Evolutionary conservation across 2,113 vertebrate species (phyloP), one percentile per base, ranked within the genome.

Genomic region (Aspiorhynchus laticeps): DNA sequence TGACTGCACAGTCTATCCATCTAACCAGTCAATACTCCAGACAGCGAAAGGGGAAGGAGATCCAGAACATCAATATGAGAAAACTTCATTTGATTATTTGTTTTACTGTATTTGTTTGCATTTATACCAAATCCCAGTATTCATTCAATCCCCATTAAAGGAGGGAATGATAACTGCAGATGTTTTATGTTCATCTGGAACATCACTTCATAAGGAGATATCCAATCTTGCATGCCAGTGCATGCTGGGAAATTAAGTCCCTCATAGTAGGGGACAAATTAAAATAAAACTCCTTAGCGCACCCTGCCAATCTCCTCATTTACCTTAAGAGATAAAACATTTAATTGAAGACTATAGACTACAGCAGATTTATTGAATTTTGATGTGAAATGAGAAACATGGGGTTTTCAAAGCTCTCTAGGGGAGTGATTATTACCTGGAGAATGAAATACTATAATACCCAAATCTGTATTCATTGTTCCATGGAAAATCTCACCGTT

Each of bases 271-370:
- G 74, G 76, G 36, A 24, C 38, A 41, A 76, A 85, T 88, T 36
- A 53, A n/a, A 79, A 41, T 36, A 31, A 74, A 46, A 73, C 53
- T 85, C 53, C 15, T 79, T 81, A 43, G 75, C 15, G 31, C 43
- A 83, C 53, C 71, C 71, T 21, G 21, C 41, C 41, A 87, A 86
- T 84, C 59, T 46, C 26, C 69, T 87, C n/a, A 82, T 90, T 88
- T 86, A 80, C 75, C 86, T 87, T 85, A 81, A 86, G 59, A 80
- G 86, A 59, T 80, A 69, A 79, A 77, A 63, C 48, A 69, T 61
- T 88, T 85, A 87, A 89, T 80, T 73, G 73, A 33, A 67, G n/a
- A 74, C 84, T 84, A 79, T 84, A 53, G 46, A 69, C 69, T 83
- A 83, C 26, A 67, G 43, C 26, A 75, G 65, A 88, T 77, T n/a